These are phyloP conservation scores for Aspidiotus destructor DNA, from an alignment of 2,888 invertebrate genomes.

Conservation along the genomic window DNA sequence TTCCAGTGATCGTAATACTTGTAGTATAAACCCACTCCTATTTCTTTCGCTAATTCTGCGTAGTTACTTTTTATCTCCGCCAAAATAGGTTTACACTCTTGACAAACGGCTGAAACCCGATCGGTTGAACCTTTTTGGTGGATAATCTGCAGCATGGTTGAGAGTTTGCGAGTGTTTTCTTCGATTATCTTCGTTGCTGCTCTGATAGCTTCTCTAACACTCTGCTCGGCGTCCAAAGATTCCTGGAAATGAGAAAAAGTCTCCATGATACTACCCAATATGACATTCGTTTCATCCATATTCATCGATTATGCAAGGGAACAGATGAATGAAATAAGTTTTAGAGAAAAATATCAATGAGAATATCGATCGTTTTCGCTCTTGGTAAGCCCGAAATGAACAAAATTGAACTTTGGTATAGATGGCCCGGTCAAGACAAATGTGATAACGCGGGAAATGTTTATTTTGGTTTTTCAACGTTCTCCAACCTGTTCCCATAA, in stretches of 20 bases:
- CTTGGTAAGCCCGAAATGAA: background rate
- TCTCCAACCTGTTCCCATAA: too few species aligned
- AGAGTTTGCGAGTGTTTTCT: slow-evolving; percentile 63
- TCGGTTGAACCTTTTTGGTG: slow-evolving; percentile 59
- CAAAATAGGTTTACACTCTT: slow-evolving; percentile 55
- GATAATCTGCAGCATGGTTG: slow-evolving; percentile 70
- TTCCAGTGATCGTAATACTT: slow-evolving; percentile 84
- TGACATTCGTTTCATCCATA: background rate
- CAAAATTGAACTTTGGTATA: background rate
- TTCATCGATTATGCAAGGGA: too few species aligned
- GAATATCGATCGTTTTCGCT: background rate
- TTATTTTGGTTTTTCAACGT: too few species aligned
- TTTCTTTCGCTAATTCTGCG: slow-evolving; percentile 51
- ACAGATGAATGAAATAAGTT: too few species aligned
- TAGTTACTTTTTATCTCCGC: slow-evolving; percentile 57
- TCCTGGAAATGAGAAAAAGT: slow-evolving; percentile 69
- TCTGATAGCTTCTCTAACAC: slow-evolving; percentile 67
- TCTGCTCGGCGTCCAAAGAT: slow-evolving; percentile 66
- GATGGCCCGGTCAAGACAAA: too few species aligned
- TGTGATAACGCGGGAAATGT: too few species aligned
- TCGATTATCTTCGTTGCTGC: slow-evolving; percentile 64
- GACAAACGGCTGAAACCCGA: slow-evolving; percentile 53
- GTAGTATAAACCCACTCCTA: slow-evolving; percentile 72
- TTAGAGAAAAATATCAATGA: background rate
- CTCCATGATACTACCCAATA: slow-evolving; percentile 42